Evolutionary conservation across 2,797 vertebrate genomes (phyloP), one percentile per base, ranked within the genome.

Genomic region (Cyclopterus lumpus): DNA sequence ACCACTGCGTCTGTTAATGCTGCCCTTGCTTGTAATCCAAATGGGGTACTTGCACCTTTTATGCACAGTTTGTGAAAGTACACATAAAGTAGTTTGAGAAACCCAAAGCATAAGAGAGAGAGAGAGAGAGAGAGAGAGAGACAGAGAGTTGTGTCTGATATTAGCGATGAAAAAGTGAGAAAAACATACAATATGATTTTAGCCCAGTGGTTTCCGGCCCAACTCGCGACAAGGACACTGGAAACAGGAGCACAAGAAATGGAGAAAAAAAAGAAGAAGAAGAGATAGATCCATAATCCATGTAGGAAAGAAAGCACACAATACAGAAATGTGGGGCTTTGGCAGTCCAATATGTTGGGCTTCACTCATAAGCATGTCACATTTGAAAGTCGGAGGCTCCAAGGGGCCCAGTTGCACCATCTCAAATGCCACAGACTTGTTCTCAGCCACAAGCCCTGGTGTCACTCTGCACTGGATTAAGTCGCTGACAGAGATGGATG

Each of bases 361-460:
- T 84, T 84, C 75, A 59, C 81, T 89, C 82, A 65, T 83, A 83
- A 89, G 86, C 81, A 82, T 74, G 87, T 87, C 92, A 84, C 84
- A 85, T 90, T 86, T 87, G 79, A 82, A 89, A 89, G 85, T 88
- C 72, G 15, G 73, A 76, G 84, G 78, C 90, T 90, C 78, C 54
- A 1, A 84, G 80, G 88, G 85, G 85, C 84, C 86, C 62, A 11
- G 88, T 75, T 90, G 73, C 82, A 79, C 73, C 89, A 75, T 88
- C 88, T 89, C 78, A 92, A 90, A 93, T 92, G 91, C 92, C 89
- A 91, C 89, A 77, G 92, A 80, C 86, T 88, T 86, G 89, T 92
- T 90, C 88, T 84, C 87, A 90, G 91, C 88, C 90, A 88, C 88
- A 85, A 89, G 80, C 91, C 67, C 76, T 77, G 67, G 84, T 91